Evolutionary conservation across 2,113 vertebrate genomes (phyloP), one percentile per base, ranked within the genome.

Genomic region (Calidris pygmaea): DNA sequence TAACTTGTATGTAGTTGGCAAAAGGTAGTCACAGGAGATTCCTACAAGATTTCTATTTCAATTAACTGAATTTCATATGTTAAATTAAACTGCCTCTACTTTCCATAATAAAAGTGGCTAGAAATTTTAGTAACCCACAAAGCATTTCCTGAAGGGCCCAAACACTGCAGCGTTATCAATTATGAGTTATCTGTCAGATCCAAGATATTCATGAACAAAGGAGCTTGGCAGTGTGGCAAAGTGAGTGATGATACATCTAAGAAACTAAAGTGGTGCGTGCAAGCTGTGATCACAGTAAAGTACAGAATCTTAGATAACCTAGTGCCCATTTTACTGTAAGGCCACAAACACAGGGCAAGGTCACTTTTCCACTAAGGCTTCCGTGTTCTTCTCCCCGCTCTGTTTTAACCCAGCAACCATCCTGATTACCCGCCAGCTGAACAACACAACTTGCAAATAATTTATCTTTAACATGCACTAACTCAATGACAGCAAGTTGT

Each of bases 201-300:
- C 32, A 47, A 94, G 87, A 82, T 14, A 78, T 24, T 63, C 17
- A n/a, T 5, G 6, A 60, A 5, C 21, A 4, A 1, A 1, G 32
- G 26, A 52, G 20, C 17, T 41, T 58, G 45, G 65, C 56, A 73
- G 50, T 11, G 18, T 7, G 52, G 20, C 37, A 76, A 56, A 56
- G 21, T 9, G 15, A 76, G 20, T 15, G 11, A 58, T 1, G 1
- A 7, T 2, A 20, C 1, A 3, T 7, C 19, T 65, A 43, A 37
- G 59, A 30, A 55, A 55, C 18, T 55, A 6, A 17, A 55, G 53
- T 30, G 53, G 53, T 30, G 53, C 30, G 29, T 30, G 53, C 10
- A 17, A 55, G 53, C 53, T 55, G 29, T 55, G 53, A 55, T 55
- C 53, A 30, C 53, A 55, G 53, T 18, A 11, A 30, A 29, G 29